Base-by-base conservation (phyloP, 2,113 vertebrate genomes). In the Gallinago jamesoni region DNA sequence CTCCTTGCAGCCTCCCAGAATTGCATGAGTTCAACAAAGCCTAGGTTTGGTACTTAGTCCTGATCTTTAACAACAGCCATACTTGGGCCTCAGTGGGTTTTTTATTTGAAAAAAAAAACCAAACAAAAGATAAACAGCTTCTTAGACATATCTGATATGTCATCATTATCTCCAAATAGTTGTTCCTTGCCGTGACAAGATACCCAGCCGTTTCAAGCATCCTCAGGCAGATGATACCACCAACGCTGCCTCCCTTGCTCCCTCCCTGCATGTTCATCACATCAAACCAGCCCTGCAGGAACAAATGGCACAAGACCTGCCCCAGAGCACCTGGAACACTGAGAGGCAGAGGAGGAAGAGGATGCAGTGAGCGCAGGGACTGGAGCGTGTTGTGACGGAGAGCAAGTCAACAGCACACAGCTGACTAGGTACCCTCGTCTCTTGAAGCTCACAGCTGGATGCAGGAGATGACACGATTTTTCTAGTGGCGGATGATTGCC, bases 351-450 rank as follows among this genome's bases (percentile, higher is more conserved):
- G 17, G 64, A 62, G 31, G 24, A 60, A 50, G 35, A 48, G 10
- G 47, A 22, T 22, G 55, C 55, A 81, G 41, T 5, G n/a, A 84
- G 37, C 1, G 0, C 3, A 1, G 13, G 12, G 73, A 18, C 4
- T 55, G 45, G 33, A 77, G 72, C 0, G 0, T 23, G 7, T 41
- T 43, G 31, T n/a, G 47, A 27, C 19, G 0, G 0, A 81, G 18
- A 53, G 18, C 39, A 57, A 87, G 20, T 12, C 64, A 47, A 27
- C 5, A 37, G 56, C 0, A 0, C 55, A 39, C 7, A 31, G 14
- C 52, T 47, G 56, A n/a, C 10, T 21, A 63, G 22, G 28, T 1
- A 77, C 8, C 22, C 23, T 88, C 35, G 5, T 50, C 56, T 91
- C 10, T 57, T 59, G n/a, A 72, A 93, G 47, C 12, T 73, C 27